Conservation (phyloP, 2,797 vertebrate genomes). For the Characodon lateralis region DNA sequence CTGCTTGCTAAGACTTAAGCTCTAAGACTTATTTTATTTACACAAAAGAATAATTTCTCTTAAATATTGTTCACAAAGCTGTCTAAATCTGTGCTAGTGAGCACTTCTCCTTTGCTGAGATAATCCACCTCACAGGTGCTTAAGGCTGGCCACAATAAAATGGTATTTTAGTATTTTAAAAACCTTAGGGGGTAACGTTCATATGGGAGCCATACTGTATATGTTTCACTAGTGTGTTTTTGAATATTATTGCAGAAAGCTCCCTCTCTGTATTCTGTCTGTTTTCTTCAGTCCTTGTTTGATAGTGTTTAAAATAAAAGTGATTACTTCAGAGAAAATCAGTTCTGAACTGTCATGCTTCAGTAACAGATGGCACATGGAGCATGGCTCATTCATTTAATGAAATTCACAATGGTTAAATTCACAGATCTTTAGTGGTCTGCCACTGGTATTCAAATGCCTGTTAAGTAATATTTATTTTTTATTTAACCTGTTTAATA, state of each 20-base stretch:
- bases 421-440: background rate
- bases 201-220: no score
- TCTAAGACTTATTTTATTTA: no score
- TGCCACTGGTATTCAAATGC: background rate
- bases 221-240: background rate
- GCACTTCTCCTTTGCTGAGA: no score
- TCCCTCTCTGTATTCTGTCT: background rate
- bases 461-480: background rate
- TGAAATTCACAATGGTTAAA: background rate
- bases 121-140: no score
- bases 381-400: background rate
- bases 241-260: background rate
- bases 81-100: no score
- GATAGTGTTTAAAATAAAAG: background rate
- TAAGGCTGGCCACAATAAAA: no score
- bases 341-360: background rate
- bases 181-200: no score
- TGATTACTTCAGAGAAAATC: background rate
- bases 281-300: background rate
- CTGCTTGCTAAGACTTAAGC: no score
- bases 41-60: no score
- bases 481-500: background rate
- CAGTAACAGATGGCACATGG: background rate
- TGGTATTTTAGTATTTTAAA: no score
- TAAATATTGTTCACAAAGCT: no score